These are phyloP conservation scores for Flexamia atlantica DNA, from an alignment of 2,888 invertebrate genomes.

Conservation along the genomic window DNA sequence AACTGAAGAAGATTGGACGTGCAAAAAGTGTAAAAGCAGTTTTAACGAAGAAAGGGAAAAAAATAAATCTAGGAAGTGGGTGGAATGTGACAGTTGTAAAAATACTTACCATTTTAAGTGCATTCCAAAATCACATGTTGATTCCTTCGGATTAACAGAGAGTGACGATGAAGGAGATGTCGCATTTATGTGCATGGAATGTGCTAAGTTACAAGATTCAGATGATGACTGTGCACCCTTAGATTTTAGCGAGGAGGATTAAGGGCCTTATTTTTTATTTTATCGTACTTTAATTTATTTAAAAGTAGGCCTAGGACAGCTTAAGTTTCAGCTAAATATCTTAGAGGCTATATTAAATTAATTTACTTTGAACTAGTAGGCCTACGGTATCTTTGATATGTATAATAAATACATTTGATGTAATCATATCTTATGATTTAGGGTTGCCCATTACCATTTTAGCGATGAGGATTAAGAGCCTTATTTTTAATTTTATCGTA, in stretches of 20 bases:
- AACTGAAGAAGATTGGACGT: neutral
- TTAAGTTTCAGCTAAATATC: no score
- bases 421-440: no score
- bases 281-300: no score
- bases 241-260: neutral
- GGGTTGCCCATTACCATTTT: no score
- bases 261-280: no score
- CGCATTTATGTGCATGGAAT: neutral
- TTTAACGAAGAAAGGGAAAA: neutral
- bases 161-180: neutral
- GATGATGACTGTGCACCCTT: neutral
- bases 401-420: no score
- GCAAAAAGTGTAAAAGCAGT: slow-evolving; percentile 1
- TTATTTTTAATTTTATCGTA: no score
- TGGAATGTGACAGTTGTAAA: neutral
- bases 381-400: no score
- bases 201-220: neutral
- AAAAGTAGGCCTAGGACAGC: no score
- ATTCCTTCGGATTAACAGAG: neutral
- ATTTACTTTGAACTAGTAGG: no score
- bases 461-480: neutral
- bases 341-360: no score
- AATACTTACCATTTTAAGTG: neutral
- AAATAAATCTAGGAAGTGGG: neutral
- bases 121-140: neutral